These are phyloP conservation scores for Calonectris borealis DNA, from an alignment of 2,113 vertebrate genomes.

Conservation along the genomic window DNA sequence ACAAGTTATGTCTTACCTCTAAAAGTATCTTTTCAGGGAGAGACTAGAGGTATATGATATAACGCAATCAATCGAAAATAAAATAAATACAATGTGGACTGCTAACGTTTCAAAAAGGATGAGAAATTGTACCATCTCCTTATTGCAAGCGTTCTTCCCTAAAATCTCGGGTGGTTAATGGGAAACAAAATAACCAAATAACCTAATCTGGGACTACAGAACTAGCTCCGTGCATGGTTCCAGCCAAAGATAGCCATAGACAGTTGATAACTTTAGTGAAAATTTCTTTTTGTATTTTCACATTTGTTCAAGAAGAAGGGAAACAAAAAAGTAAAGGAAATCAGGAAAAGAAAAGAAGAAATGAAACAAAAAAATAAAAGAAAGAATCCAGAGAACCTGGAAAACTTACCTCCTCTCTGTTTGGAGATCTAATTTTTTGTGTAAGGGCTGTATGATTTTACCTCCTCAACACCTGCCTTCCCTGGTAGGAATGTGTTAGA, in stretches of 20 bases:
- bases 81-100: background rate
- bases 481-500: background rate
- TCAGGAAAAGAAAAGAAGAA: background rate
- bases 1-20: background rate
- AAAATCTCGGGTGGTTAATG: background rate
- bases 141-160: background rate
- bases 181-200: background rate
- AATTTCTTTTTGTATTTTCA: background rate
- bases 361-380: background rate
- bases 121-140: background rate
- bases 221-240: background rate
- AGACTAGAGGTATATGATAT: background rate
- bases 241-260: background rate
- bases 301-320: background rate
- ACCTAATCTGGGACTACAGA: background rate
- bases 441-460: background rate
- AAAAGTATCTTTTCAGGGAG: background rate
- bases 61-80: background rate
- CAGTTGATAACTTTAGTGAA: background rate
- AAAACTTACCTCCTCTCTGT: background rate
- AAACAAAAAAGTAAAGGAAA: background rate
- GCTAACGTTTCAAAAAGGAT: background rate
- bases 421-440: background rate
- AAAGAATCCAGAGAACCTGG: background rate
- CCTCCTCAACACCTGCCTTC: background rate